Base-by-base conservation (phyloP, 1,140 invertebrate genomes). In the Sycobia sp. region DNA sequence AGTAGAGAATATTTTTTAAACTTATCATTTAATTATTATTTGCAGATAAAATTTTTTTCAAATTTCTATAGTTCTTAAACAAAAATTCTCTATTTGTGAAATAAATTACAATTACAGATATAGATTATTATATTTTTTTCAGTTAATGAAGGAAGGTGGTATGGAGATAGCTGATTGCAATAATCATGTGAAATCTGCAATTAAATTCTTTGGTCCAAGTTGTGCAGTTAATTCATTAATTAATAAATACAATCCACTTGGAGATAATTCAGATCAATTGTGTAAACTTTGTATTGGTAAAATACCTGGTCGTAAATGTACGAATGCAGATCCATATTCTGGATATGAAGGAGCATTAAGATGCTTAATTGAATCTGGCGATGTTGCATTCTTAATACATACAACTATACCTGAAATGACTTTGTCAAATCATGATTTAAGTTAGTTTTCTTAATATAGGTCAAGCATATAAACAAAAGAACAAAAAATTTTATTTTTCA, bases 171-270 rank as follows among this genome's bases (percentile, higher is more conserved):
- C 91, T 27, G 93, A 95, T 75, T 99, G 96, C 73, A 98, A 99
- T 71, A 97, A 98, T 82, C 92, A 97, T 76, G 93, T 98, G 0
- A 96, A 98, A 79, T 92, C 93, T 4, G 91, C 94, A 0, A 91
- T 92, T 9, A 87, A 90, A 64, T 98, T 88, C 75, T 98, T 98
- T 77, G 90, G 91, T 5, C 86, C 88, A 49, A 96, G 95, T 50
- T 99, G 96, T 83, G 93, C 96, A 16, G 92, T 95, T 0, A 96
- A 97, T 77, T 93, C 94, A 1, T 79, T 98, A 13, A 88, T 90
- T 34, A 90, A 96, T 73, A 92, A 94, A 79, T 95, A 96, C 73
- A 99, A 98, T 86, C 95, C 95, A 25, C 91, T 96, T 87, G 89
- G 91, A 62, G 90, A 91, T 71, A 93, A 93, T 79, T 90, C 90